Evolutionary conservation across 2,888 invertebrate genomes (phyloP), one percentile per base, ranked within the genome.

Genomic region (Athetis lepigone): DNA sequence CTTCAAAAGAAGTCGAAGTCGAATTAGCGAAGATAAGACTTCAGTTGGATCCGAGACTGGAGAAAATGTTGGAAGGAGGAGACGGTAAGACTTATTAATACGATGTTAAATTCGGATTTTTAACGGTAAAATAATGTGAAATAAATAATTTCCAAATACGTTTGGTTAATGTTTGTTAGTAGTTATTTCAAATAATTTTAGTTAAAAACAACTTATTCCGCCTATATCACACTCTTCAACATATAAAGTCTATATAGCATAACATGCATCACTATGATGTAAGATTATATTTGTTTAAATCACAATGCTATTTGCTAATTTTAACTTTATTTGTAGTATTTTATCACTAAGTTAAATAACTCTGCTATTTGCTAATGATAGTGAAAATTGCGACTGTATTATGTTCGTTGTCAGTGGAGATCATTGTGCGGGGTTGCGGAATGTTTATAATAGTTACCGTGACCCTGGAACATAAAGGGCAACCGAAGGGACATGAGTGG

Each of bases 21-120:
- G 91, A 89, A 52, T 78, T 92, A 51, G 79, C 77, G 1, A 92
- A 90, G 68, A 87, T 92, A 2, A 90, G 83, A 62, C 70, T 90
- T n/a, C 90, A 89, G 36, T 66, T 92, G 4, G 88, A 91, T 61
- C 90, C 90, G 0, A 82, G 84, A 52, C 73, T 91, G 33, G 86
- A 88, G 23, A 81, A 84, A 55, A 85, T 88, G 33, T 63, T 90
- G 4, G 85, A 90, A 61, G 81, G 62, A 36, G 77, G 76, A 2
- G 58, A 67, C 4, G 82, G 84, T 84, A 75, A 60, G 13, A 1
- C n/a, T 13, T 2, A 13, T 2, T 1, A 0, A 4, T 13, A 13
- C 13, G 13, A 2, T 13, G 13, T 33, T 33, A 0, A 13, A 2
- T 4, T 4, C 13, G 8, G 13, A 13, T 33, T 33, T 13, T 2